Evolutionary conservation across 2,113 vertebrate species (phyloP).

Genomic region (Excalfactoria chinensis): DNA sequence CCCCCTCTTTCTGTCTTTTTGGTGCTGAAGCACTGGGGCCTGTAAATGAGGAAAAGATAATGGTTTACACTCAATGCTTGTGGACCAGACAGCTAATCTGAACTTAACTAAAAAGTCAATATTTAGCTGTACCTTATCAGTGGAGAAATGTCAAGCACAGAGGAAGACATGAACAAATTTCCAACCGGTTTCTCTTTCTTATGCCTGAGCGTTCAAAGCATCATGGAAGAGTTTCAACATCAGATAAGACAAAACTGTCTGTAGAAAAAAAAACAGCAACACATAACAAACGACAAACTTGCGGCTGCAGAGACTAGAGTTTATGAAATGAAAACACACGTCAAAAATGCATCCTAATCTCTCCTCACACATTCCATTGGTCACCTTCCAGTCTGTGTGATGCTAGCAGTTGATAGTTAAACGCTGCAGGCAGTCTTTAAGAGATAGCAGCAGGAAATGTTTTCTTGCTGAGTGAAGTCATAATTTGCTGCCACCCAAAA

Average conservation of each 20-base stretch:
- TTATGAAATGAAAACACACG: slow-evolving; percentile 65
- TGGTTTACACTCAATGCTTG: slow-evolving; percentile 60
- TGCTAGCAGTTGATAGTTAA: slow-evolving; percentile 61
- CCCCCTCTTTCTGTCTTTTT: neutral
- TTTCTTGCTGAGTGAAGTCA: slow-evolving; percentile 60
- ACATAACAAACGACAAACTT: slow-evolving; percentile 66
- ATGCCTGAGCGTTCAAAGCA: slow-evolving; percentile 65
- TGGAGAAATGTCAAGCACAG: slow-evolving; percentile 79
- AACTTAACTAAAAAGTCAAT: slow-evolving; percentile 80
- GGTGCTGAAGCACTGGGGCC: neutral
- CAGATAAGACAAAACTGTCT: slow-evolving; percentile 79
- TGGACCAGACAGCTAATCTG: slow-evolving; percentile 68
- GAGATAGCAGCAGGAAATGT: slow-evolving; percentile 68
- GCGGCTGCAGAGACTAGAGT: slow-evolving; percentile 42
- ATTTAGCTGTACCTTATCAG: slow-evolving; percentile 78
- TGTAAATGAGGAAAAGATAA: slow-evolving; percentile 67
- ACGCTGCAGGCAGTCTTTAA: slow-evolving; percentile 68
- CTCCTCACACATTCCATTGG: slow-evolving; percentile 59
- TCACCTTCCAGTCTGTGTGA: slow-evolving; percentile 68
- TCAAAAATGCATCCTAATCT: slow-evolving; percentile 74
- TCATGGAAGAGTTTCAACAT: slow-evolving; percentile 74
- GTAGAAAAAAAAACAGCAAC: neutral
- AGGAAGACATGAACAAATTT: slow-evolving; percentile 74
- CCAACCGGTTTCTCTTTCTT: slow-evolving; percentile 70
- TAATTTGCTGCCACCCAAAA: slow-evolving; percentile 74